These are phyloP conservation scores for Montipora capricornis DNA, from an alignment of 64 coral and sea anemone species.

Conservation along the genomic window DNA sequence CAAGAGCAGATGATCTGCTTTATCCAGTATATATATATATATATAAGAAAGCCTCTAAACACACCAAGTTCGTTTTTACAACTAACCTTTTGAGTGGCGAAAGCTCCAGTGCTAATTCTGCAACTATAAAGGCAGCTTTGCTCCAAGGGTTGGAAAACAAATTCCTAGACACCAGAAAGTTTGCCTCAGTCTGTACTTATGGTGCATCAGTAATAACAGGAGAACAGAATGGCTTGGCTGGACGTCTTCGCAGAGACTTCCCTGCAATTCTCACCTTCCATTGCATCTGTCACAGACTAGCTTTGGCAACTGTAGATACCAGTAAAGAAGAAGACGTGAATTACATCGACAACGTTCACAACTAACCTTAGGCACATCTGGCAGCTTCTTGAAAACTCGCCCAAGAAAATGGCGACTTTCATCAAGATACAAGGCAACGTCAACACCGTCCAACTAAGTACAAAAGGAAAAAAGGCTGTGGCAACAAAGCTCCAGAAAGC, in stretches of 20 bases:
- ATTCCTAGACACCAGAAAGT: conserved; percentile 19
- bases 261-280: conserved; percentile 11
- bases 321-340: conserved; percentile 5
- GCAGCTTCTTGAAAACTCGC: conserved; percentile 29
- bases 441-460: neutral
- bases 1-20: conserved; percentile 54
- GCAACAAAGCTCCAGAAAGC: conserved; percentile 31
- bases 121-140: conserved; percentile 21
- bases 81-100: conserved; percentile 31
- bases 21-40: neutral
- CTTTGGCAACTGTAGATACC: conserved; percentile 42
- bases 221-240: conserved; percentile 35
- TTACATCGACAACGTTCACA: conserved; percentile 1
- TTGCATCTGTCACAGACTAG: conserved; percentile 31
- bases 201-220: conserved; percentile 26
- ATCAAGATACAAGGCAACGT: conserved; percentile 7
- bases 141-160: conserved; percentile 25
- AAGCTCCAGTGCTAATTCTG: conserved; percentile 42
- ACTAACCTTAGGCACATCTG: neutral
- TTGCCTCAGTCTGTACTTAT: conserved; percentile 22
- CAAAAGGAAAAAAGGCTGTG: conserved; percentile 22
- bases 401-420: conserved; percentile 31
- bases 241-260: neutral
- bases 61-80: conserved; percentile 39
- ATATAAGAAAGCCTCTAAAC: conserved; percentile 16